Evolutionary conservation across 1,140 invertebrate genomes (phyloP), one percentile per base, ranked within the genome.

Genomic region (Leptoteleia sp.): DNA sequence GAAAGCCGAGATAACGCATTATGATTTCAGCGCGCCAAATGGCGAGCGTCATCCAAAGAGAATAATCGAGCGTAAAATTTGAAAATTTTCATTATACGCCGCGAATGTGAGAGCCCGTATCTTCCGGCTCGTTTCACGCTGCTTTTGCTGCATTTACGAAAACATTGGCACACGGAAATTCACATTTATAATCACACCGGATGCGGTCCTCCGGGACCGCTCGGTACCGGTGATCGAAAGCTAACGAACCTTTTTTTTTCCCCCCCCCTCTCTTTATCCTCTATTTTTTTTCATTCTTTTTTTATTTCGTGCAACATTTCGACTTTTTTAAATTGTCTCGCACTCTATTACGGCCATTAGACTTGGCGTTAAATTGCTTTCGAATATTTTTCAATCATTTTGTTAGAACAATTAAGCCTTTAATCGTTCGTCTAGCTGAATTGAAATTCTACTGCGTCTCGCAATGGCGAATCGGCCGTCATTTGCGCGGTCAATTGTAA

Each of bases 281-380:
- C n/a, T n/a, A n/a, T n/a, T n/a, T n/a, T n/a, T n/a, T n/a, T n/a
- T n/a, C n/a, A n/a, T n/a, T n/a, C n/a, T n/a, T n/a, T n/a, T n/a
- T n/a, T n/a, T n/a, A n/a, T n/a, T n/a, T n/a, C 57, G 3, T 8
- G 3, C 27, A 7, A 8, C 4, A 1, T 73, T 77, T 70, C 13
- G 42, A n/a, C 15, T n/a, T 38, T 71, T 73, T 72, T 22, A 15
- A 79, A 65, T 65, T 33, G 65, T 37, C 52, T 71, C 25, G 33
- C 70, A 61, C 22, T 37, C 42, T 6, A 64, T 64, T 59, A 48
- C 25, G 13, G 29, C 37, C 22, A 59, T 57, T 31, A 35, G 8
- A 80, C 38, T 73, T 84, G 81, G 82, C 85, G 84, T 86, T 83
- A 85, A 86, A 86, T 86, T 86, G 81, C 70, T 55, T 31, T 11